Conservation (phyloP, 2,113 vertebrate genomes). For the Xenopus borealis region DNA sequence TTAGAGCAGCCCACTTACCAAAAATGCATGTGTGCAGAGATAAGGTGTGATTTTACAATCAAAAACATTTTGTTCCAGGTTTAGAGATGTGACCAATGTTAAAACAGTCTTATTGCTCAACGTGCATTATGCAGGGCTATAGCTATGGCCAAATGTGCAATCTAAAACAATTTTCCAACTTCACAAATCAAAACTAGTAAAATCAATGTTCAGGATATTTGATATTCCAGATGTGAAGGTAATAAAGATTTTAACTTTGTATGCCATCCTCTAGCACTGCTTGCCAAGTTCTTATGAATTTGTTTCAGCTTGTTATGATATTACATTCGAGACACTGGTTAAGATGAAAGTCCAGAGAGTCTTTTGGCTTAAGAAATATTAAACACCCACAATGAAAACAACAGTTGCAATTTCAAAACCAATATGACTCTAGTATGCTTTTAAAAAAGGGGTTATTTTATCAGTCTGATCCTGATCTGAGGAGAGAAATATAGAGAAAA, state of each 20-base stretch:
- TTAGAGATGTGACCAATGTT: too few species aligned
- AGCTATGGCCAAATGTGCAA: not conserved
- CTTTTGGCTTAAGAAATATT: not conserved
- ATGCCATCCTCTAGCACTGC: not conserved
- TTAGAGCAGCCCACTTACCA: too few species aligned
- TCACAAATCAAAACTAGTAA: constrained; percentile 2
- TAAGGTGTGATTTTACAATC: too few species aligned
- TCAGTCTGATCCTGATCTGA: not conserved
- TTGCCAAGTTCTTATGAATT: not conserved
- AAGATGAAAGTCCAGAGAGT: not conserved
- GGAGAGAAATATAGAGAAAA: not conserved
- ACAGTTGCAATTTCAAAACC: not conserved
- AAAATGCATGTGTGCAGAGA: too few species aligned
- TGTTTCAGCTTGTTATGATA: constrained; percentile 6
- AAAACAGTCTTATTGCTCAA: too few species aligned
- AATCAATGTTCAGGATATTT: not conserved
- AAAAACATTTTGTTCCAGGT: too few species aligned
- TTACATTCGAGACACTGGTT: not conserved
- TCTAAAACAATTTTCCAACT: not conserved
- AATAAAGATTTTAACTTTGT: not conserved
- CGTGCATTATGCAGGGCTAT: not conserved
- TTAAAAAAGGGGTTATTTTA: not conserved
- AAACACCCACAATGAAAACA: constrained; percentile 4
- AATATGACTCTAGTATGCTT: not conserved
- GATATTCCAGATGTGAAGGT: constrained; percentile 15